A percentile compares a stretch with the other conserved stretches of the same genome.
Conservation (phyloP, 2,797 vertebrate species). For the Chiroxiphia lanceolata region DNA sequence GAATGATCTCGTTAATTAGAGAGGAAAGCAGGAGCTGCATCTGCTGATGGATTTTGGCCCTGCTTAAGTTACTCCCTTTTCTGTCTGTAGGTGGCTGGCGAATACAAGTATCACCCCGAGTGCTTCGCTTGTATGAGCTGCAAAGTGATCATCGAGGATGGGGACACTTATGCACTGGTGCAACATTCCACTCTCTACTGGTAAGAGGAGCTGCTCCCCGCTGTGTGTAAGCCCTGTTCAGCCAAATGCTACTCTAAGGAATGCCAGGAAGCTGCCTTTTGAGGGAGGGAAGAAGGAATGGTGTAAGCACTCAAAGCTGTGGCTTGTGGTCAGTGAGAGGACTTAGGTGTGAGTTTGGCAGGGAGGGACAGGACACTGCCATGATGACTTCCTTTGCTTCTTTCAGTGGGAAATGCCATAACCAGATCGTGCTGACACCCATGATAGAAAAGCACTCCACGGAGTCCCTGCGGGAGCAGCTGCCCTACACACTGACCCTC, state of each 20-base stretch:
- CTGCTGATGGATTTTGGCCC: not conserved
- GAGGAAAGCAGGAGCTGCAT: not conserved
- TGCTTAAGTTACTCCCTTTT: not conserved
- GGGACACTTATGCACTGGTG: conserved; percentile 92
- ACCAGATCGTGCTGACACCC: conserved; percentile 90
- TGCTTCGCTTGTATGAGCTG: conserved; percentile 98
- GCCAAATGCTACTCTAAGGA: not conserved
- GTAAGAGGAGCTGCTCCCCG: conserved; percentile 76
- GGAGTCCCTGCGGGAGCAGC: conserved; percentile 86
- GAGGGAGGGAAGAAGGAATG: not conserved
- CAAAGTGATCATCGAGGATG: conserved; percentile 94
- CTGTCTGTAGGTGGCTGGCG: conserved; percentile 89
- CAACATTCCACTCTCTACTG: conserved; percentile 93
- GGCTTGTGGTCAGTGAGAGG: not conserved
- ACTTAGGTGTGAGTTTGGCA: not conserved
- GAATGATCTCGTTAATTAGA: not conserved
- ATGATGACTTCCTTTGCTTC: not conserved
- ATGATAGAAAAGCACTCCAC: conserved; percentile 91
- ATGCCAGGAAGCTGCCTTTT: not conserved
- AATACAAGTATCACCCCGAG: conserved; percentile 97
- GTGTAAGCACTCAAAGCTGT: not conserved
- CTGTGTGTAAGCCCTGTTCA: not conserved
- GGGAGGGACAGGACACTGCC: not conserved
- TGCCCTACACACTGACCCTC: conserved; percentile 92
- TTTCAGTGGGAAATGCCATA: conserved; percentile 93